phyloP scores from a whole-genome alignment of 1,140 invertebrate genomes.

The Apis cerana region DNA sequence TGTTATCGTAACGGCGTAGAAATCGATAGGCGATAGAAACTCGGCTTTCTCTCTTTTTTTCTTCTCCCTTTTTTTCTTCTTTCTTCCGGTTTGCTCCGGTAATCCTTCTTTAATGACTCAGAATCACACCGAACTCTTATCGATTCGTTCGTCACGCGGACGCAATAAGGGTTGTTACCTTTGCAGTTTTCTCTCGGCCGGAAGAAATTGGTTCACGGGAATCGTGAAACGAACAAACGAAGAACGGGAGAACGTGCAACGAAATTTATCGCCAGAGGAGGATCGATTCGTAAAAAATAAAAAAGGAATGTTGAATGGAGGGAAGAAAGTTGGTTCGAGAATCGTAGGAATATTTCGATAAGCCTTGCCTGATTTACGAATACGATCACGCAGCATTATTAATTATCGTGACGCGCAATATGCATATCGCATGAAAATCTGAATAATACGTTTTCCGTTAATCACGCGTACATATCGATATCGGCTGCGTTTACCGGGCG shows the following conservation, averaged over 20 bases:
- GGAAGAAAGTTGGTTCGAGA: not conserved
- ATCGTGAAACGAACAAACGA: not conserved
- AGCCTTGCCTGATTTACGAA: not conserved
- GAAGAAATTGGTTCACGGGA: not conserved
- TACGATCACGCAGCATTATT: not conserved
- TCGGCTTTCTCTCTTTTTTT: not conserved
- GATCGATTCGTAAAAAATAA: rapidly evolving
- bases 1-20: constrained; percentile 18
- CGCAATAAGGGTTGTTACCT: constrained; percentile 3
- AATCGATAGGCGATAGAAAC: not conserved
- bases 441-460: constrained; percentile 2
- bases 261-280: not conserved
- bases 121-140: constrained; percentile 8
- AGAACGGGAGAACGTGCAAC: not conserved
- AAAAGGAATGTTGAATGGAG: not conserved
- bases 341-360: not conserved
- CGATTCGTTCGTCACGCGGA: constrained; percentile 31
- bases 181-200: not conserved
- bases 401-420: not conserved
- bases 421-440: constrained; percentile 7
- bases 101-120: constrained; percentile 41
- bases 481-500: not conserved
- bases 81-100: not conserved
- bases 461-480: constrained; percentile 12
- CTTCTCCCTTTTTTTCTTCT: too few species aligned